Percentiles rank a stretch among this genome's conserved stretches.
phyloP scores from a whole-genome alignment of 2,888 invertebrate species.

The Macrophya annulata region DNA sequence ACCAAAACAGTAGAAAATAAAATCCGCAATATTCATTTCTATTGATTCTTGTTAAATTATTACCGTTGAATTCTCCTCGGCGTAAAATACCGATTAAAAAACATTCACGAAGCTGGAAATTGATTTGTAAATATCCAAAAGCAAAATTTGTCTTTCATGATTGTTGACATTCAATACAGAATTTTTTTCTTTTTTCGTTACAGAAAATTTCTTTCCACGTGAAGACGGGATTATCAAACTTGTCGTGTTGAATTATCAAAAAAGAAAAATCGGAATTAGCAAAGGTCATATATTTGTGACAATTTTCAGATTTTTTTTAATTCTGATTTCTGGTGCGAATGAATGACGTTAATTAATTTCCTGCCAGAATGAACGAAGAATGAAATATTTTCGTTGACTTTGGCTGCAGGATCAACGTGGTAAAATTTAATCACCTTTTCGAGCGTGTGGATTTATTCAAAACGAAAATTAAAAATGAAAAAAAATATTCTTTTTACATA shows the following conservation, averaged over 20 bases:
- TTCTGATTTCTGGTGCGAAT: neutral
- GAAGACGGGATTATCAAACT: too few relatives aligned
- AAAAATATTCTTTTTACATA: neutral
- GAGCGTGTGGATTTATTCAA: neutral
- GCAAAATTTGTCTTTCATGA: too few relatives aligned
- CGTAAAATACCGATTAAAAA: neutral
- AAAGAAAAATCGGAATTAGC: neutral
- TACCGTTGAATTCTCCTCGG: neutral
- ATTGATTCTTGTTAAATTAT: conserved; percentile 5
- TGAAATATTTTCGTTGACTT: neutral
- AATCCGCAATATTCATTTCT: neutral
- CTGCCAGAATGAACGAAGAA: neutral
- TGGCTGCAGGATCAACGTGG: neutral
- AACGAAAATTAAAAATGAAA: neutral
- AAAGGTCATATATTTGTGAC: neutral
- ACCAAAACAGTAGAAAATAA: too few relatives aligned
- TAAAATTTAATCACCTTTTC: neutral
- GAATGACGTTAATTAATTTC: neutral
- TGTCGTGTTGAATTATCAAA: neutral
- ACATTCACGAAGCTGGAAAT: neutral
- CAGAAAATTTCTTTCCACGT: too few relatives aligned
- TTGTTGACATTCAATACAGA: too few relatives aligned
- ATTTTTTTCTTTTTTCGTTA: too few relatives aligned
- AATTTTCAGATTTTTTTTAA: neutral
- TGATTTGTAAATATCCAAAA: too few relatives aligned